Conservation (phyloP, 2,888 invertebrate species). For the Graphium colonna region DNA sequence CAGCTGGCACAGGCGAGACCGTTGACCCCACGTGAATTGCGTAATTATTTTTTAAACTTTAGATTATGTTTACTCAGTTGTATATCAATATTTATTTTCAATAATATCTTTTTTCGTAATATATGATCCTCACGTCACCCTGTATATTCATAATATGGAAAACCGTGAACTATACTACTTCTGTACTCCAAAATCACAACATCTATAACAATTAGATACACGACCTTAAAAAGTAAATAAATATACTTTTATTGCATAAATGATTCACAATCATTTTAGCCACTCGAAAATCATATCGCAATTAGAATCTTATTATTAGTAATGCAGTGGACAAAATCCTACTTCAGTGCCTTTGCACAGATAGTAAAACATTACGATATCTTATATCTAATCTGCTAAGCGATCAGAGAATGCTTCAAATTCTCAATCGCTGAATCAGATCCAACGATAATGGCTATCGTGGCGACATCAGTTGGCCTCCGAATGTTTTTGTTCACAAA, state of each 20-base stretch:
- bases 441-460: not conserved
- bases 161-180: too few relatives aligned
- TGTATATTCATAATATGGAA: too few relatives aligned
- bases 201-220: not conserved
- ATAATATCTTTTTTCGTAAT: too few relatives aligned
- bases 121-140: too few relatives aligned
- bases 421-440: slow-evolving; percentile 5
- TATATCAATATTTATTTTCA: too few relatives aligned
- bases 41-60: too few relatives aligned
- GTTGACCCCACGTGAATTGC: too few relatives aligned
- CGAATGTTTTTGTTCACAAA: too few relatives aligned
- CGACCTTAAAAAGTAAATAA: not conserved
- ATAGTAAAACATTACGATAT: not conserved
- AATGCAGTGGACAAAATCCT: not conserved
- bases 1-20: too few relatives aligned
- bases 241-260: not conserved
- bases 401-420: slow-evolving; percentile 1
- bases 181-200: too few relatives aligned
- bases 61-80: too few relatives aligned
- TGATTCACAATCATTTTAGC: not conserved
- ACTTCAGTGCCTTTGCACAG: not conserved
- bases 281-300: not conserved
- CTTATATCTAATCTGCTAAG: slow-evolving; percentile 4
- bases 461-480: too few relatives aligned
- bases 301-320: not conserved